These are phyloP conservation scores for Carcharodon carcharias DNA, from an alignment of 2,797 vertebrate genomes.

Conservation along the genomic window DNA sequence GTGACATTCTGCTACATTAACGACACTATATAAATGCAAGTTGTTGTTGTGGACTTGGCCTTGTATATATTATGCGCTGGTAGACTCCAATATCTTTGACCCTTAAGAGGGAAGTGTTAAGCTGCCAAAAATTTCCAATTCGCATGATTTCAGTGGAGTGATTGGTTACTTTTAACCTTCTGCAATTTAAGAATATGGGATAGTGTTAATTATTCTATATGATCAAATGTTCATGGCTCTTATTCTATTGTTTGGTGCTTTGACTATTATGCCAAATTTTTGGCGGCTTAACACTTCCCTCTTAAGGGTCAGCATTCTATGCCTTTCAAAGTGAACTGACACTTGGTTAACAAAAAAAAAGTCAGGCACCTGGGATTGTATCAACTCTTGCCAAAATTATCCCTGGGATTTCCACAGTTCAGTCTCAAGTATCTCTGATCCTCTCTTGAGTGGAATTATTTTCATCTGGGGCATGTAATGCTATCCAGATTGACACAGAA, in stretches of 20 bases:
- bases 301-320: background rate
- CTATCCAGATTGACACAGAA: background rate
- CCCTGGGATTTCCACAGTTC: conserved; percentile 4
- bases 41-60: background rate
- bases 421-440: background rate
- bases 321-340: background rate
- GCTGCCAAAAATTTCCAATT: background rate
- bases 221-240: background rate
- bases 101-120: background rate
- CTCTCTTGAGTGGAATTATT: background rate
- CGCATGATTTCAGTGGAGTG: too few species aligned
- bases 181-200: background rate
- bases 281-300: background rate
- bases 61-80: background rate
- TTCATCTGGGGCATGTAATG: background rate
- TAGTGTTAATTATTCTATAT: background rate
- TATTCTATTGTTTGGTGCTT: background rate
- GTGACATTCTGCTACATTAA: background rate
- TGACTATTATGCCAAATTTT: background rate
- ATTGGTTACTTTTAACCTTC: background rate
- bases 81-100: background rate
- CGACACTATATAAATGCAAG: background rate
- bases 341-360: background rate
- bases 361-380: background rate
- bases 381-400: background rate